A percentile compares a stretch with the other conserved stretches of the same genome.
Evolutionary conservation across 2,113 vertebrate genomes (phyloP).

Genomic region (Elephas maximus): DNA sequence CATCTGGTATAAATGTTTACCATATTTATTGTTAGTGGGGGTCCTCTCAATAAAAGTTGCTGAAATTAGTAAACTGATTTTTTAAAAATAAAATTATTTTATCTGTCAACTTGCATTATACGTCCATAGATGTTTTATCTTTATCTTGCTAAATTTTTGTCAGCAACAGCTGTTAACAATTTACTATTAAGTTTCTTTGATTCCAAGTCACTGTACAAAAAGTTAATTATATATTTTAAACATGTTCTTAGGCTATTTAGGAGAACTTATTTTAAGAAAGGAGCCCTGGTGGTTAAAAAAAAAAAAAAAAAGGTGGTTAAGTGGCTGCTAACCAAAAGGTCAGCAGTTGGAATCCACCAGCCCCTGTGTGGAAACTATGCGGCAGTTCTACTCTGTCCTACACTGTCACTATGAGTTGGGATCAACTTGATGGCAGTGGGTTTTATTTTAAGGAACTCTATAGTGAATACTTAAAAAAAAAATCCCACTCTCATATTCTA

Average conservation of each 20-base stretch:
- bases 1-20: background rate
- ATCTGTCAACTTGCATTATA: background rate
- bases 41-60: constrained; percentile 35
- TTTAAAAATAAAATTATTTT: background rate
- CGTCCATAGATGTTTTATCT: background rate
- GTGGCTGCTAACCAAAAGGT: no score
- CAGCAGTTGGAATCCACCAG: no score
- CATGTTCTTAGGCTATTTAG: background rate
- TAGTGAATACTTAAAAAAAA: background rate
- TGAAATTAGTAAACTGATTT: background rate
- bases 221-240: constrained; percentile 37
- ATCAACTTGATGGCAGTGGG: no score
- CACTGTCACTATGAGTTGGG: no score
- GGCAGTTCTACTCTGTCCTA: no score
- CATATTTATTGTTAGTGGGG: constrained; percentile 39
- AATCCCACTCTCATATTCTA: background rate
- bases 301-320: no score
- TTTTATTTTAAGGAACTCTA: background rate
- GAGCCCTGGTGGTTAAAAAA: no score
- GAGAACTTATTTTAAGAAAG: background rate
- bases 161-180: background rate
- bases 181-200: constrained; percentile 35
- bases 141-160: constrained; percentile 5
- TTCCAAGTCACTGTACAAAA: background rate
- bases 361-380: no score